Percentiles rank a stretch among this genome's conserved stretches.
Conservation (phyloP, 53 echinoderm and acorn worm species). For the Stichopus horrens region DNA sequence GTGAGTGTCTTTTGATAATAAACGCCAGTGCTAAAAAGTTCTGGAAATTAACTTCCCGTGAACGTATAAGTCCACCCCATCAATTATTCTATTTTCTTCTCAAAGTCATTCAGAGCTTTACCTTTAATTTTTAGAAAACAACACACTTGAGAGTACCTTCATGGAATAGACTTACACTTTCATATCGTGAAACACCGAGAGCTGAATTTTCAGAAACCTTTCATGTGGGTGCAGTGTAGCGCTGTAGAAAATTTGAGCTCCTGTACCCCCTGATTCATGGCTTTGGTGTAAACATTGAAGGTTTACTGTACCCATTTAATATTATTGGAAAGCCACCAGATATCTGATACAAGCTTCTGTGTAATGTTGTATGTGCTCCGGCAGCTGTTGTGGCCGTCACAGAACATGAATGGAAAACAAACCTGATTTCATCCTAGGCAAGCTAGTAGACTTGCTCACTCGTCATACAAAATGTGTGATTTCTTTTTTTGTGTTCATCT, state of each 20-base stretch:
- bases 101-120: neutral
- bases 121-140: constrained; percentile 4
- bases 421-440: too few species aligned
- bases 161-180: neutral
- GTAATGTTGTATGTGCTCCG: too few species aligned
- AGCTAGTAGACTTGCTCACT: too few species aligned
- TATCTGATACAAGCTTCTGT: too few species aligned
- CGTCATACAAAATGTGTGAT: too few species aligned
- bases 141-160: neutral
- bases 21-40: constrained; percentile 37
- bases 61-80: constrained; percentile 26
- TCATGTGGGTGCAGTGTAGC: neutral
- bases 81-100: constrained; percentile 33
- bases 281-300: neutral
- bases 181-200: neutral
- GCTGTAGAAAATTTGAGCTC: neutral
- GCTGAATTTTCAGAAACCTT: neutral
- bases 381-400: too few species aligned
- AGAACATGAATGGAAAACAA: too few species aligned
- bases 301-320: constrained; percentile 1
- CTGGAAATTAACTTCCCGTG: constrained; percentile 43
- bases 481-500: too few species aligned
- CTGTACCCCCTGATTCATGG: neutral
- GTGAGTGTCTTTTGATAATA: constrained; percentile 41
- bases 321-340: neutral